These are phyloP conservation scores for Poeciliopsis retropinna DNA, from an alignment of 2,113 vertebrate genomes.

Conservation along the genomic window DNA sequence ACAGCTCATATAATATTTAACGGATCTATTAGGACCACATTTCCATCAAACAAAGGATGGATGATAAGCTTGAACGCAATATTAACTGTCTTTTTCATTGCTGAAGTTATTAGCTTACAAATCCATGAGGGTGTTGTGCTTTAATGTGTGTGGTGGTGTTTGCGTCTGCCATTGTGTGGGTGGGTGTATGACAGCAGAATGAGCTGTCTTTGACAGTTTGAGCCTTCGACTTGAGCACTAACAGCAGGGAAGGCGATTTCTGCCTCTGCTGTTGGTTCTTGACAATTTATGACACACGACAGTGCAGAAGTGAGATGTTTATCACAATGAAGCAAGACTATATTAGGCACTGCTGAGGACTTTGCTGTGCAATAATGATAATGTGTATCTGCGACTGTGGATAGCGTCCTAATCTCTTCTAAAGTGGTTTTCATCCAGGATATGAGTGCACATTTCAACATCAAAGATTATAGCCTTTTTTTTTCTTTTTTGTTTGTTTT, in stretches of 20 bases:
- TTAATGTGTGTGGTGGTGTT: constrained; percentile 16
- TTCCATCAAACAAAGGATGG: constrained; percentile 2
- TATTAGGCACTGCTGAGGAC: background rate
- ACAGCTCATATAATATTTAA: background rate
- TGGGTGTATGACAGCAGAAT: constrained; percentile 33
- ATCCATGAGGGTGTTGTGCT: constrained; percentile 14
- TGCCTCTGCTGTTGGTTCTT: constrained; percentile 28
- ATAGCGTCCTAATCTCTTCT: background rate
- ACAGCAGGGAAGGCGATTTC: constrained; percentile 31
- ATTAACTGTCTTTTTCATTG: background rate
- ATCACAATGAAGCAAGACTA: constrained; percentile 1
- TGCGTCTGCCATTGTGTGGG: constrained; percentile 19
- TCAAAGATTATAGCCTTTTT: background rate
- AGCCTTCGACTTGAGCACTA: constrained; percentile 24
- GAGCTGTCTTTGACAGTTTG: constrained; percentile 13
- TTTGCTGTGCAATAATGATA: no score
- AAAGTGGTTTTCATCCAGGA: background rate
- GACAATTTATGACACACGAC: constrained; percentile 24
- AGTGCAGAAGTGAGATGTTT: background rate
- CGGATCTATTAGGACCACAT: background rate
- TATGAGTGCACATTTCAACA: background rate
- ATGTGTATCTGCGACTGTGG: no score
- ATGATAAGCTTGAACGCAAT: constrained; percentile 10
- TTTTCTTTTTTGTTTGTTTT: no score
- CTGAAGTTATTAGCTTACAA: constrained; percentile 8